Evolutionary conservation across 2,113 vertebrate species (phyloP).

Genomic region (Canis aureus): DNA sequence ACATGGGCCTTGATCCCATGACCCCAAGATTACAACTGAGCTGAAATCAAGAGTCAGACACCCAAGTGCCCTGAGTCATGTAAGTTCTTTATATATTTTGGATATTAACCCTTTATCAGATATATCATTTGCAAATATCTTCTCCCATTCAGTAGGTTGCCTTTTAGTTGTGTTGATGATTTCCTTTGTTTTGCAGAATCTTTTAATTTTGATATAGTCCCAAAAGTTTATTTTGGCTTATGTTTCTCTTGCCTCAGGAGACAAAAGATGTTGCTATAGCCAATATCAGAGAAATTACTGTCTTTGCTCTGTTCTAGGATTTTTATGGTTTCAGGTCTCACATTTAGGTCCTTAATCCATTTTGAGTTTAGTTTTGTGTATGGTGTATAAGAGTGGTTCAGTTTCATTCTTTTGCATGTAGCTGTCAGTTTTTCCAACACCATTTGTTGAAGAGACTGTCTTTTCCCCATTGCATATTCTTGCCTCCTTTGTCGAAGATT

Average conservation of each 20-base stretch:
- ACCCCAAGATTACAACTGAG: not conserved
- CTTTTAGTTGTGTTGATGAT: not conserved
- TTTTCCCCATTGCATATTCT: not conserved
- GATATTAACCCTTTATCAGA: not conserved
- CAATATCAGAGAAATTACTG: not conserved
- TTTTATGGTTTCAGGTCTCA: not conserved
- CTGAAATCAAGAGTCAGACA: not conserved
- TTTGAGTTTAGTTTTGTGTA: not conserved
- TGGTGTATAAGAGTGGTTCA: not conserved
- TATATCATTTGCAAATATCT: not conserved
- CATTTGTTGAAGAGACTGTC: not conserved
- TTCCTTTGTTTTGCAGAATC: not conserved
- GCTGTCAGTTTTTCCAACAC: not conserved
- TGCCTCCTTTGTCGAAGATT: not conserved
- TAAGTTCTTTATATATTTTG: not conserved
- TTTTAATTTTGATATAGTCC: not conserved
- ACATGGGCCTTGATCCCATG: not conserved
- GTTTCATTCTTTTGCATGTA: not conserved
- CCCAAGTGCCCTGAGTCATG: not conserved
- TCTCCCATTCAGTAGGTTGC: not conserved
- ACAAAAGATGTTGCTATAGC: not conserved
- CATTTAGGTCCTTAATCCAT: not conserved
- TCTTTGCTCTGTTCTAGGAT: not conserved
- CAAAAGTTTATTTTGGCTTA: not conserved
- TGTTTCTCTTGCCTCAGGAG: not conserved